Evolutionary conservation across 1,140 invertebrate genomes (phyloP).

Genomic region (Phthorimaea operculella): DNA sequence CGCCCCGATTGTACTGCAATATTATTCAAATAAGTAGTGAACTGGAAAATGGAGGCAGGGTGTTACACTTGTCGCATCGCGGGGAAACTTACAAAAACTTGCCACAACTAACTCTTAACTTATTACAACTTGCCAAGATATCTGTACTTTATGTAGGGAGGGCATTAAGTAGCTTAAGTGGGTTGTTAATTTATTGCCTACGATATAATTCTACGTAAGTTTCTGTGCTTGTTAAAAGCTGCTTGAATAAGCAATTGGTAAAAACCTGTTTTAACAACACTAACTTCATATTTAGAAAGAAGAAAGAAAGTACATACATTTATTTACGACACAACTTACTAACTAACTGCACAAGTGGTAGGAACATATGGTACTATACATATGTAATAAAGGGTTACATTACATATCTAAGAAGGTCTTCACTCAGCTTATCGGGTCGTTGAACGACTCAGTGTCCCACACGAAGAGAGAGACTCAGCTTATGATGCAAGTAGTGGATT

Average conservation of each 20-base stretch:
- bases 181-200: constrained; percentile 24
- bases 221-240: constrained; percentile 1
- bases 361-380: neutral
- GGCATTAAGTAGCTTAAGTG: constrained; percentile 17
- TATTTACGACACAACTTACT: too few relatives aligned
- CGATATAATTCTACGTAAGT: neutral
- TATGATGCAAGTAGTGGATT: too few relatives aligned
- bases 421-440: too few relatives aligned
- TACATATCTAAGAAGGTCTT: too few relatives aligned
- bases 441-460: too few relatives aligned
- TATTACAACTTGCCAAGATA: constrained; percentile 16
- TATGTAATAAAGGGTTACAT: too few relatives aligned
- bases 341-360: too few relatives aligned
- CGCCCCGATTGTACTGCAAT: constrained; percentile 18
- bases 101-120: constrained; percentile 19
- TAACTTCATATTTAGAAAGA: too few relatives aligned
- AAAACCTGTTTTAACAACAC: neutral
- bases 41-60: constrained; percentile 25
- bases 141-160: neutral
- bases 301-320: too few relatives aligned
- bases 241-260: neutral
- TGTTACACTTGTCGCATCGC: constrained; percentile 23
- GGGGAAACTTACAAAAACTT: constrained; percentile 24
- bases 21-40: constrained; percentile 38
- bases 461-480: too few relatives aligned